Evolutionary conservation across 2,888 invertebrate genomes (phyloP), one percentile per base, ranked within the genome.

Genomic region (Biston betularia): DNA sequence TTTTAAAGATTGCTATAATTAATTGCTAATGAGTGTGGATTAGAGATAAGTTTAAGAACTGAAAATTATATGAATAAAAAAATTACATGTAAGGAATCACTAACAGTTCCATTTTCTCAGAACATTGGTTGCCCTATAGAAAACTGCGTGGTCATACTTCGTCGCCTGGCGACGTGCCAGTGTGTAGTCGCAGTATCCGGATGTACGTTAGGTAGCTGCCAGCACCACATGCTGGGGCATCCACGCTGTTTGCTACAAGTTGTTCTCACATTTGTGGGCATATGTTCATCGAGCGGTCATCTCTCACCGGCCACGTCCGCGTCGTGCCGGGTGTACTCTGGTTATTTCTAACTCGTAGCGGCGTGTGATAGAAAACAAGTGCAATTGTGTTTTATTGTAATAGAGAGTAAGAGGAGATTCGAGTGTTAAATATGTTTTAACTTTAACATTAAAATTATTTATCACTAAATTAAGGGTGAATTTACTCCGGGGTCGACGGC

Each of bases 391-490:
- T 65, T 68, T 68, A 58, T 53, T 46, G 8, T 53, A 44, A 56
- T 66, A 56, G 59, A 58, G 63, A 58, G 61, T 45, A 24, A 58
- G 58, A 40, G 48, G 65, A 60, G 57, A 12, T 33, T 35, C 12
- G 55, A 34, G 58, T 55, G 33, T 60, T 68, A 65, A 59, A 64
- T 68, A 68, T 67, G 61, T 52, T 65, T 68, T 63, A 52, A 67
- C 49, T 62, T 60, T 66, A 67, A 68, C 65, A 56, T 68, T 63
- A 69, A 60, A 68, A 62, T 67, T 75, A 75, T 74, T 75, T 73
- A 75, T 75, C 72, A 72, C 63, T 75, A 72, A 70, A 71, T 70
- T 73, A 74, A 71, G 70, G 52, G 67, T 65, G 48, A 50, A 70
- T 61, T 71, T 63, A 58, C 15, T 34, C 12, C 40, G 40, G 58